Base-by-base conservation (phyloP, 2,888 invertebrate genomes). In the Pharmacophagus antenor region DNA sequence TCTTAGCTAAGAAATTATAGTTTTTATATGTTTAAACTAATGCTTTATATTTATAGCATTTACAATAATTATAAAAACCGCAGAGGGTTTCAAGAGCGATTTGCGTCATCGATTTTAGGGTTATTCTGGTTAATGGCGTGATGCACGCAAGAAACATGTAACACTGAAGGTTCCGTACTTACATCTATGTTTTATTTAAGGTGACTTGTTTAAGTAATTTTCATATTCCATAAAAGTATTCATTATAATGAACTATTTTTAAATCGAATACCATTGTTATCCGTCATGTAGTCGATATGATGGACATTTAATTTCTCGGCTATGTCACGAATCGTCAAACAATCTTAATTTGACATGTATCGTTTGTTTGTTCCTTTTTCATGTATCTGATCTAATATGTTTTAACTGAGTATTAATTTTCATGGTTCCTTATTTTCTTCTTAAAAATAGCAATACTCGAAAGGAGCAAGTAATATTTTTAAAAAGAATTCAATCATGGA, bases 71-170 rank as follows among this genome's bases (percentile, higher is more conserved):
- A 42, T 48, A 48, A 53, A 47, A 48, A 21, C 37, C 17, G 21
- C 25, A 53, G 7, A 22, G 46, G 48, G 42, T 23, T 42, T n/a
- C 48, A 49, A 48, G n/a, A 21, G 59, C 20, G 31, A 55, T 22
- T 50, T 27, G 44, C 37, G 48, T 51, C 63, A 70, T 82, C 74
- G 80, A 81, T 78, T 80, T 62, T 53, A 56, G 62, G 70, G 69
- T 68, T 80, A 77, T 80, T 83, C 74, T 74, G 52, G 78, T 73
- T 67, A 65, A 61, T 76, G 65, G 68, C 78, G 77, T 79, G 78
- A 70, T 61, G 66, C 84, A 82, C 83, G 84, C 84, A 67, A 80
- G 65, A 17, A 52, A 55, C 15, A 20, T 42, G 25, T 54, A 21
- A 15, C 18, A 49, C 23, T 12, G 0, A 41, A 17, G 20, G 12